These are phyloP conservation scores for Dendrolimus houi DNA, from an alignment of 2,888 invertebrate genomes.

Conservation along the genomic window DNA sequence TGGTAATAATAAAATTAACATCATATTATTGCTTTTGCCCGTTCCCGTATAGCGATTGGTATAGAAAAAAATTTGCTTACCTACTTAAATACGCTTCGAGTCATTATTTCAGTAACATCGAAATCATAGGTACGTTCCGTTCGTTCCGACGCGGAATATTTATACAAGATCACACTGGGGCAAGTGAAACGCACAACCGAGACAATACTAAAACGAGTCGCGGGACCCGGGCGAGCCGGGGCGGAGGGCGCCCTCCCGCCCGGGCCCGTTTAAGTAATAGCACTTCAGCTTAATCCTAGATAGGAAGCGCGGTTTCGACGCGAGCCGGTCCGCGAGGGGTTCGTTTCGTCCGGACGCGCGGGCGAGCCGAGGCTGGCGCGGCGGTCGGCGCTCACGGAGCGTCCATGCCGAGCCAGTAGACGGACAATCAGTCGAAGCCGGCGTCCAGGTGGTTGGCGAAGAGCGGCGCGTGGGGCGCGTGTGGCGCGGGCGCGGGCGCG, in stretches of 20 bases:
- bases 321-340: conserved; percentile 47
- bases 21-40: conserved; percentile 77
- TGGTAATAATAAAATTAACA: conserved; percentile 76
- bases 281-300: conserved; percentile 71
- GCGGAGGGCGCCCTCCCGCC: conserved; percentile 7
- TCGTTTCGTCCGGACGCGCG: conserved; percentile 37
- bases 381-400: conserved; percentile 50
- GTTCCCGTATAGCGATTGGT: conserved; percentile 77
- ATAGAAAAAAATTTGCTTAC: conserved; percentile 71
- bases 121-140: conserved; percentile 49
- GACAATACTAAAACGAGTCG: conserved; percentile 67
- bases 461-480: conserved; percentile 69
- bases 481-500: conserved; percentile 48
- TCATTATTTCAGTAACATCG: conserved; percentile 55
- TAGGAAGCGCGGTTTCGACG: conserved; percentile 59
- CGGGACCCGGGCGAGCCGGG: conserved; percentile 22
- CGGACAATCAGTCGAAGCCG: conserved; percentile 70
- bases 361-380: conserved; percentile 23
- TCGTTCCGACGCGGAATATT: conserved; percentile 40
- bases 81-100: conserved; percentile 66
- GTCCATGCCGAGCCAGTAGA: conserved; percentile 62
- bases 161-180: conserved; percentile 65
- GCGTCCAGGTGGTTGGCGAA: conserved; percentile 77
- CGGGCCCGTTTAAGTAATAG: conserved; percentile 72
- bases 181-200: conserved; percentile 74